Evolutionary conservation across 2,113 vertebrate species (phyloP), one percentile per base, ranked within the genome.

Genomic region (Nycticorax nycticorax): DNA sequence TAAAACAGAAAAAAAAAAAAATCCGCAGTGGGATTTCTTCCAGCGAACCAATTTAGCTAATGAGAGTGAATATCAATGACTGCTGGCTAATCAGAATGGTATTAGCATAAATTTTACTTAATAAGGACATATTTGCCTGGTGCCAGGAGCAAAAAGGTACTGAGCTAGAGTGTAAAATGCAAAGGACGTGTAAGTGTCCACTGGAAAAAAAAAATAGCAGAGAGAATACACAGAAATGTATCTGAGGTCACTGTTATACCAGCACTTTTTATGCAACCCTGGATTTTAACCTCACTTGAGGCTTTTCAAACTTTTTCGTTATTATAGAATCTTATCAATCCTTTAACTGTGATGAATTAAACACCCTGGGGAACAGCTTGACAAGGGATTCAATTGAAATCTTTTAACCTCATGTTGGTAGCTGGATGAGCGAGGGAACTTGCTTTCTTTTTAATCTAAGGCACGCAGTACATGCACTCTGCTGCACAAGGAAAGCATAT

Each of bases 31-130:
- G 91, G 91, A 89, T 85, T 81, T 89, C 94, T 96, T 95, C 95
- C 95, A 97, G 93, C 0, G 23, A 94, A 96, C 50, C 78, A 93
- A 92, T 96, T 96, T 94, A 93, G 74, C 71, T 97, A 97, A 97
- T 95, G 89, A 96, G 94, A 93, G 67, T 56, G 94, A 96, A 93
- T 96, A 96, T 97, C 95, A 96, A 89, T 95, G 94, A 96, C 91
- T 95, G 89, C 82, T 91, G 71, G 84, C 55, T 95, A 96, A 97
- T 96, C 90, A 96, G 93, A 95, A 96, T 92, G 71, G 80, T 82
- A 97, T 97, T 96, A 96, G 95, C 89, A 93, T 94, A 97, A 96
- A 94, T 90, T 95, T 93, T 93, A 93, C 84, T 93, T 95, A 95
- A 94, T 92, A 90, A 96, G 95, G 92, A 94, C 48, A 21, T 93